Evolutionary conservation across 2,888 invertebrate species (phyloP), one percentile per base, ranked within the genome.

Genomic region (Eilema griseolum): DNA sequence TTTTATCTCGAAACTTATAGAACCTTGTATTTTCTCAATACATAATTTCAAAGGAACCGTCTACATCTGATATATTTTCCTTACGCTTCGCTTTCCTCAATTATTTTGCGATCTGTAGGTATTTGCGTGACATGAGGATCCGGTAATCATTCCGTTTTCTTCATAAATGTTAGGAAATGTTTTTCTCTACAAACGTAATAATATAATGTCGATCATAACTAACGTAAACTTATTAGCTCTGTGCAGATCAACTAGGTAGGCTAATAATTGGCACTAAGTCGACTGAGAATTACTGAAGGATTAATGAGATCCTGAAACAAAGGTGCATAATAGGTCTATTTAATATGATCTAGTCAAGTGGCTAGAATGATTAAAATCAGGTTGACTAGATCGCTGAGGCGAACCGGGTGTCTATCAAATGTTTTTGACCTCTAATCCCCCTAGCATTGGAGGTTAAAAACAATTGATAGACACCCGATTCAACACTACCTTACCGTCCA

Each of bases 1-100:
- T n/a, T 37, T 37, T 37, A 37, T 12, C 12, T 37, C 12, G 11
- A 12, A 52, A 52, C 52, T 52, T n/a, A 52, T n/a, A 7, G 52
- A 52, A 52, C 52, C 2, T n/a, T n/a, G 52, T 8, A 52, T 52
- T 8, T 52, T 52, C 46, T n/a, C n/a, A n/a, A n/a, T 10, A 46
- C 20, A n/a, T n/a, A n/a, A 20, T 10, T 52, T 2, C 66, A 73
- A 71, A 73, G 70, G 56, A 71, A 76, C 69, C 66, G 64, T 76
- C 62, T 68, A 61, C 66, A 64, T 76, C 62, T 67, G 60, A 77
- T 74, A 79, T 78, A 65, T 79, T 79, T 73, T 72, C 59, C 66
- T 67, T 66, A 41, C 57, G 62, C 57, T 66, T 70, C 72, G 24
- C 70, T 79, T 79, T 74, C 78, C 71, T 76, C 72, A 79, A 79